Evolutionary conservation across 1,140 invertebrate species (phyloP).

Genomic region (Prorops nasuta): DNA sequence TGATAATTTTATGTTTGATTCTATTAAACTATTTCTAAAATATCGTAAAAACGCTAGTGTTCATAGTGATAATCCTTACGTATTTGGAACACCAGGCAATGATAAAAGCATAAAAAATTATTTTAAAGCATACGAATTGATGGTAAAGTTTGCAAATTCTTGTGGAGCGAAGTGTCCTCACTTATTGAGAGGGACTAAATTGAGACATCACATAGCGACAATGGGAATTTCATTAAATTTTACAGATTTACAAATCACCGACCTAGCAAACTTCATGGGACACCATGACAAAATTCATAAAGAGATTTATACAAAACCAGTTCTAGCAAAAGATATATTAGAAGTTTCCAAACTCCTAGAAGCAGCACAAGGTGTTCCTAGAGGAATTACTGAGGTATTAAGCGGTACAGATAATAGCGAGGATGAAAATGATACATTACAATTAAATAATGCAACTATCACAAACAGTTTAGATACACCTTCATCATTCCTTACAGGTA

Average conservation of each 20-base stretch:
- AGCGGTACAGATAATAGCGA: background rate
- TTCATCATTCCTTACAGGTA: no score
- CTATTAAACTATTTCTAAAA: background rate
- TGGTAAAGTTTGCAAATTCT: no score
- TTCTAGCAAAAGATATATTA: slow-evolving; percentile 3
- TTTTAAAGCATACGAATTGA: no score
- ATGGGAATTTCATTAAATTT: slow-evolving; percentile 2
- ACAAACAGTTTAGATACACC: no score
- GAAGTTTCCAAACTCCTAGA: slow-evolving; percentile 5
- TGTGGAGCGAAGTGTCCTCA: slow-evolving; percentile 5
- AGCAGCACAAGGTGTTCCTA: slow-evolving; percentile 6
- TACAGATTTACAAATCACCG: slow-evolving; percentile 5
- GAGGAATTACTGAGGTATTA: background rate
- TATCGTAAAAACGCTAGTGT: background rate
- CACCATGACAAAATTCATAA: slow-evolving; percentile 4
- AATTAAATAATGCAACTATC: background rate
- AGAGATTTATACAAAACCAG: slow-evolving; percentile 3
- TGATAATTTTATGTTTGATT: background rate
- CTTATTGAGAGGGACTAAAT: slow-evolving; percentile 4
- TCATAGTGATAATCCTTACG: background rate
- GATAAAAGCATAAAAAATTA: background rate
- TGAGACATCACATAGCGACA: slow-evolving; percentile 8
- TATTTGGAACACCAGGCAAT: background rate
- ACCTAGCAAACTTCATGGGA: slow-evolving; percentile 7
- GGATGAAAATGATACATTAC: background rate